phyloP scores from a whole-genome alignment of 2,888 invertebrate species.

The Biston stratarius region DNA sequence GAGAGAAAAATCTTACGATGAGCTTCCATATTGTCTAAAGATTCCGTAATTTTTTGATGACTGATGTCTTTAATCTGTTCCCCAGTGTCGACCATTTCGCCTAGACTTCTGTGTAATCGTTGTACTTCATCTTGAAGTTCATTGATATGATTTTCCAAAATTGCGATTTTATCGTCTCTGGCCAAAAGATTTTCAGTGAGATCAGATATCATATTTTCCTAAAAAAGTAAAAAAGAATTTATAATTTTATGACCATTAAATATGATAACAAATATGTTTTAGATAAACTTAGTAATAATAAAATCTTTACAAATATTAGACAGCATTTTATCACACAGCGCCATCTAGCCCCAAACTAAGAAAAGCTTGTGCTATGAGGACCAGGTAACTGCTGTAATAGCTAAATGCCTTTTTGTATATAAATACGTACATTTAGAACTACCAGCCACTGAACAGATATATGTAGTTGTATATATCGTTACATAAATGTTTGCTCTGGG shows the following conservation, averaged over 20 bases:
- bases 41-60: constrained; percentile 61
- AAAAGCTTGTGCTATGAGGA: too few relatives aligned
- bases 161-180: constrained; percentile 69
- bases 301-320: too few relatives aligned
- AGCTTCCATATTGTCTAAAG: constrained; percentile 70
- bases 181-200: constrained; percentile 64
- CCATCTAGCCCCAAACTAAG: too few relatives aligned
- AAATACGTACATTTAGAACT: too few relatives aligned
- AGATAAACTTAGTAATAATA: too few relatives aligned
- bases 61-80: constrained; percentile 67
- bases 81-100: constrained; percentile 62
- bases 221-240: constrained; percentile 36
- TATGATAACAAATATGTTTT: neutral
- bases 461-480: too few relatives aligned
- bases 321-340: too few relatives aligned
- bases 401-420: too few relatives aligned
- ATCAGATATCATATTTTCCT: constrained; percentile 67
- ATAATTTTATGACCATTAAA: neutral
- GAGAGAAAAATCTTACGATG: constrained; percentile 65
- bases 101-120: constrained; percentile 62
- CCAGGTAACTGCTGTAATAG: too few relatives aligned
- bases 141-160: constrained; percentile 77
- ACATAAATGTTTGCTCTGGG: too few relatives aligned
- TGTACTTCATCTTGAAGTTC: constrained; percentile 71
- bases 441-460: too few relatives aligned